Percentiles rank a stretch among this genome's conserved stretches.
Conservation (phyloP, 2,888 invertebrate species). For the Gastracanthus pulcherrimus region DNA sequence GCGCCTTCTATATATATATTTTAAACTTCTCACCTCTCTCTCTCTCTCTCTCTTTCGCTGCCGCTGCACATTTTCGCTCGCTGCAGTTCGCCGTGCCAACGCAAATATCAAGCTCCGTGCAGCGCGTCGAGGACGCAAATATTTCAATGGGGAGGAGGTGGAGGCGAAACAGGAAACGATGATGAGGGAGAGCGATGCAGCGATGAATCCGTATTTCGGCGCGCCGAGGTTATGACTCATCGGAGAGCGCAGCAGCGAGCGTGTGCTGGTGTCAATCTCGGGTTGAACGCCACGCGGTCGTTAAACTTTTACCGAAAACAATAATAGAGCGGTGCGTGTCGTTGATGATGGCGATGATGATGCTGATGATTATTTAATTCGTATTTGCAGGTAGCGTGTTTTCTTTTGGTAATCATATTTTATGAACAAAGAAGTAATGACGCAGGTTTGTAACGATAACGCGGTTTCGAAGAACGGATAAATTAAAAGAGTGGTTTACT, state of each 20-base stretch:
- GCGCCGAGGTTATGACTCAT: slow-evolving; percentile 23
- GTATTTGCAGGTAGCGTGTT: too few relatives aligned
- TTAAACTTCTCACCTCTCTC: not conserved
- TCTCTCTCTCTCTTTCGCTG: not conserved
- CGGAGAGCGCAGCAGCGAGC: not conserved
- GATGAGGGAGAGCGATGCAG: not conserved
- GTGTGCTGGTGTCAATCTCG: slow-evolving; percentile 36
- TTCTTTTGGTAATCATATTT: not conserved
- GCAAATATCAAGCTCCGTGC: slow-evolving; percentile 41
- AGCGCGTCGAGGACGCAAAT: slow-evolving; percentile 10
- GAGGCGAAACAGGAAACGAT: slow-evolving; percentile 36
- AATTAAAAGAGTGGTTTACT: too few relatives aligned
- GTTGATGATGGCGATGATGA: not conserved
- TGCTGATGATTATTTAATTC: not conserved
- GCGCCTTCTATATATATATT: too few relatives aligned
- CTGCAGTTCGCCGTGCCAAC: slow-evolving; percentile 13
- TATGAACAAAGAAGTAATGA: not conserved
- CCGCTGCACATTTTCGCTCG: not conserved
- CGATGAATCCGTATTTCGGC: slow-evolving; percentile 22
- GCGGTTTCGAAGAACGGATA: too few relatives aligned
- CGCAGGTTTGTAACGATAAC: too few relatives aligned
- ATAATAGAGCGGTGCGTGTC: slow-evolving; percentile 7
- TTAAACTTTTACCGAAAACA: slow-evolving; percentile 49
- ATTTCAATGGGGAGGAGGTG: slow-evolving; percentile 14
- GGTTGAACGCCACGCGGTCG: slow-evolving; percentile 38